Evolutionary conservation across 2,113 vertebrate species (phyloP).

Genomic region (Caranx ignobilis): DNA sequence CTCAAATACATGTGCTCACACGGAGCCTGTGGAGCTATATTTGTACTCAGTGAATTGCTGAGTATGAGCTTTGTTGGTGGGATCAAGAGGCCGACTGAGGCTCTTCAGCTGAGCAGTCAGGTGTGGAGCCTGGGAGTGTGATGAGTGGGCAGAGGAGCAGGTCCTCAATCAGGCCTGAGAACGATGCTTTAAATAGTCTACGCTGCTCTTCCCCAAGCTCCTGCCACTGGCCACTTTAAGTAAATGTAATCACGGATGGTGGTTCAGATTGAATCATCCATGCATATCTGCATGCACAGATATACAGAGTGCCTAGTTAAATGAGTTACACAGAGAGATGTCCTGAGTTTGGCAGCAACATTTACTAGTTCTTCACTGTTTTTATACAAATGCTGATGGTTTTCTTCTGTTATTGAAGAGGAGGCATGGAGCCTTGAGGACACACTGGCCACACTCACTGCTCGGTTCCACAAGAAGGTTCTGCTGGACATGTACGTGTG

Average conservation of each 20-base stretch:
- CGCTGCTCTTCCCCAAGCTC: slow-evolving; percentile 44
- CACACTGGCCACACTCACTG: slow-evolving; percentile 88
- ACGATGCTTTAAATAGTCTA: slow-evolving; percentile 63
- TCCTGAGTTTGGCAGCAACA: neutral
- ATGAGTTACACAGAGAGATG: slow-evolving; percentile 13
- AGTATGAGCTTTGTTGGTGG: slow-evolving; percentile 44
- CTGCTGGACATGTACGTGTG: slow-evolving; percentile 95
- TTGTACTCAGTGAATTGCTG: slow-evolving; percentile 43
- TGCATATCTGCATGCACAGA: slow-evolving; percentile 50
- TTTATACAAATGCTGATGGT: neutral
- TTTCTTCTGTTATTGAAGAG: slow-evolving; percentile 77
- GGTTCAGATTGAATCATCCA: slow-evolving; percentile 59
- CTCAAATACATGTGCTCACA: slow-evolving; percentile 35
- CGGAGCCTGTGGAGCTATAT: slow-evolving; percentile 41
- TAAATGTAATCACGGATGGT: slow-evolving; percentile 63
- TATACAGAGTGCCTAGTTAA: slow-evolving; percentile 22
- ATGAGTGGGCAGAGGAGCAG: slow-evolving; percentile 55
- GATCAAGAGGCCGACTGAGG: slow-evolving; percentile 46
- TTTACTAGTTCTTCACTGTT: slow-evolving; percentile 8
- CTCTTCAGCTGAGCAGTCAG: slow-evolving; percentile 57
- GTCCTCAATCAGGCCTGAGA: slow-evolving; percentile 60
- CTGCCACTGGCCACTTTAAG: slow-evolving; percentile 64
- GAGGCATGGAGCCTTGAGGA: slow-evolving; percentile 90
- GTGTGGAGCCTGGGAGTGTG: slow-evolving; percentile 54
- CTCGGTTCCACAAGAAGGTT: slow-evolving; percentile 90